Evolutionary conservation across 2,888 invertebrate genomes (phyloP), one percentile per base, ranked within the genome.

Genomic region (Tinea trinotella): DNA sequence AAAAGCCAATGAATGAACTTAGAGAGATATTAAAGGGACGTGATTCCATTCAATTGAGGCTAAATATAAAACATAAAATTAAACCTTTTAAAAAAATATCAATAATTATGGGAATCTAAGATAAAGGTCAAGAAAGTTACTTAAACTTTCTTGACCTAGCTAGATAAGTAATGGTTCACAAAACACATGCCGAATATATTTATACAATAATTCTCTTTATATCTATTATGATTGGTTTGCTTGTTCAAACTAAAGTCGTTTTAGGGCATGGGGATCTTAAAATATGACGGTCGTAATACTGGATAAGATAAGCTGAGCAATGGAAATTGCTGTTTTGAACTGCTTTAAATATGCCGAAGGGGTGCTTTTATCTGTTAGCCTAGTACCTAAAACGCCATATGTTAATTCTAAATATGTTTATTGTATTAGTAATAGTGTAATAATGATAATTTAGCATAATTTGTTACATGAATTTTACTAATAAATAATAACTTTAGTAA

Each of bases 241-340:
- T 52, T 62, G 67, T 66, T 59, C 61, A 62, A 74, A 78, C 76
- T 76, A 72, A 72, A 74, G 66, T 71, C 71, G 69, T 73, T 74
- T 61, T 49, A 18, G 44, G 24, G 24, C 30, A 19, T 60, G 57
- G 60, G 64, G 65, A 66, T 70, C 70, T 71, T 72, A 66, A 76
- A 75, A 70, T 70, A 71, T 70, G 66, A 70, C 65, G 48, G 55
- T 54, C 54, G 30, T 56, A 54, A 34, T 17, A 34, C 52, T 35
- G 30, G 55, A 55, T 56, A 50, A 56, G 49, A 56, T 40, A 52
- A 50, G 13, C 35, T n/a, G 71, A 75, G 70, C 72, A 73, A 78
- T 71, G 72, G 72, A 68, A 75, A 76, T 75, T 70, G 72, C 68
- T 74, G 78, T 76, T 79, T 74, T 65, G 69, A 76, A 81, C 74